Conservation (phyloP, 2,888 invertebrate genomes). For the Criorhina ranunculi region DNA sequence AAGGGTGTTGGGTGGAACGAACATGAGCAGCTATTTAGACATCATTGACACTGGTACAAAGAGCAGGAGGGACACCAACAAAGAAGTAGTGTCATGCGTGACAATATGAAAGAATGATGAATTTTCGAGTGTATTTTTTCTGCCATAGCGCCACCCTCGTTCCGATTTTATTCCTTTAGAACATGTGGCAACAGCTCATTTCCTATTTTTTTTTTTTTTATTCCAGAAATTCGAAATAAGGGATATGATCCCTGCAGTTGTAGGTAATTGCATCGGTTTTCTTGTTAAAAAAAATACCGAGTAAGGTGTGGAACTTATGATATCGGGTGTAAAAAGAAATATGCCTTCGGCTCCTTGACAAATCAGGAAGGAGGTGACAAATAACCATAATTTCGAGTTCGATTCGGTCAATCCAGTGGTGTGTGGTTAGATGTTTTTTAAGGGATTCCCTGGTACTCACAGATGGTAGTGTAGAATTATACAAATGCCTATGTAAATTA, state of each 20-base stretch:
- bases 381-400: slow-evolving; percentile 42
- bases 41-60: slow-evolving; percentile 74
- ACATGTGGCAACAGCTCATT: slow-evolving; percentile 80
- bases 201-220: slow-evolving; percentile 24
- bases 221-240: slow-evolving; percentile 23
- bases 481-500: neutral
- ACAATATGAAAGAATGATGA: slow-evolving; percentile 77
- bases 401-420: slow-evolving; percentile 10
- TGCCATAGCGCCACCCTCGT: slow-evolving; percentile 76
- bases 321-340: neutral
- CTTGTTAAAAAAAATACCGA: slow-evolving; percentile 31
- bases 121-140: slow-evolving; percentile 54
- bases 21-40: slow-evolving; percentile 70
- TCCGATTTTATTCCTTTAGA: slow-evolving; percentile 12
- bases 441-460: neutral
- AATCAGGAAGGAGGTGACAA: slow-evolving; percentile 34
- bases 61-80: slow-evolving; percentile 54
- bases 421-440: slow-evolving; percentile 32
- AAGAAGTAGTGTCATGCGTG: slow-evolving; percentile 78
- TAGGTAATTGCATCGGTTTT: slow-evolving; percentile 45
- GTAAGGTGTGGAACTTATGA: slow-evolving; percentile 12
- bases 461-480: slow-evolving; percentile 57
- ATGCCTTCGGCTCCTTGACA: slow-evolving; percentile 27
- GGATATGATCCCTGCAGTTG: slow-evolving; percentile 41
- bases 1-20: slow-evolving; percentile 53